These are phyloP conservation scores for Caenorhabditis wallacei DNA, from an alignment of 2,888 invertebrate species.

Conservation along the genomic window DNA sequence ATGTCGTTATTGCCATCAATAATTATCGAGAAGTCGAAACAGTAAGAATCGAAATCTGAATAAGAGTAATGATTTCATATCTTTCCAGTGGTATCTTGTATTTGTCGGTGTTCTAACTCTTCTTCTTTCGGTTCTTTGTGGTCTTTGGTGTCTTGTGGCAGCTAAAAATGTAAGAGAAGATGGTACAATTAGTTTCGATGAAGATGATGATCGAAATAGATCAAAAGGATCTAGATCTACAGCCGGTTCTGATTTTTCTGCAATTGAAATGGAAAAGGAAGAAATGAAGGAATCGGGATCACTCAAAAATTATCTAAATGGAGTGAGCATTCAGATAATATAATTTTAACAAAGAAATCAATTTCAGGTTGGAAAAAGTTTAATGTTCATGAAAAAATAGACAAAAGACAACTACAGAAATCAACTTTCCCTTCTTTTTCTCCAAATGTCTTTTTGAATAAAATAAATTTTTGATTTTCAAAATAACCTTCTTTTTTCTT, in stretches of 20 bases:
- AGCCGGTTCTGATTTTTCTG: constrained; percentile 35
- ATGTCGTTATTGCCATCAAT: constrained; percentile 6
- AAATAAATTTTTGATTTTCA: too few species aligned
- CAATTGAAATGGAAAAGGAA: constrained; percentile 11
- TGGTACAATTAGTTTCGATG: not conserved
- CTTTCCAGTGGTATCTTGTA: constrained; percentile 26
- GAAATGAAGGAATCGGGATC: not conserved
- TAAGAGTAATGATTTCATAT: not conserved
- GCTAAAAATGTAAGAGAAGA: constrained; percentile 33
- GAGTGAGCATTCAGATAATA: not conserved
- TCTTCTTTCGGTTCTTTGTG: constrained; percentile 10
- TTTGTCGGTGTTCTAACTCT: not conserved
- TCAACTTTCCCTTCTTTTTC: not conserved
- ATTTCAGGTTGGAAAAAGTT: constrained; percentile 11
- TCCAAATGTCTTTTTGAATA: not conserved
- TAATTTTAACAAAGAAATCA: not conserved
- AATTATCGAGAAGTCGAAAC: not conserved
- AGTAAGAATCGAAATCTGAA: not conserved
- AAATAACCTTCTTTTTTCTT: too few species aligned
- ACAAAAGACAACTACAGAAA: not conserved
- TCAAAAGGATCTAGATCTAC: constrained; percentile 18
- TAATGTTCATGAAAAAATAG: constrained; percentile 5
- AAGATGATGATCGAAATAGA: constrained; percentile 7
- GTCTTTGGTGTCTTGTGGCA: constrained; percentile 40
- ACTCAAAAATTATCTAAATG: constrained; percentile 17